Conservation (phyloP, 2,888 invertebrate species). For the Cataglyphis altisquamis region DNA sequence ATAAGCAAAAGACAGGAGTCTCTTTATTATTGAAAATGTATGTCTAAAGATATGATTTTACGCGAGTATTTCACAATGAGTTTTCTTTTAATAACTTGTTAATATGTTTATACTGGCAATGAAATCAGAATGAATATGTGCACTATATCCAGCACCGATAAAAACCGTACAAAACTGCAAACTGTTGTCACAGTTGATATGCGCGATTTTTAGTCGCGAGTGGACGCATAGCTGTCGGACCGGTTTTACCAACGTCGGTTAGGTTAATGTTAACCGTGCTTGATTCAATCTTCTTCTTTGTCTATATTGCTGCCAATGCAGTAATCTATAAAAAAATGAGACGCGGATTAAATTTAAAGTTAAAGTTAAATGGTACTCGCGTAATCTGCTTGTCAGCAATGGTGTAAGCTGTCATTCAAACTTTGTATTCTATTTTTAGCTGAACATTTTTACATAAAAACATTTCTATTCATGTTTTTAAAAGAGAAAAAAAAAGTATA, state of each 20-base stretch:
- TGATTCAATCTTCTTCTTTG: slow-evolving; percentile 37
- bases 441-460: not conserved
- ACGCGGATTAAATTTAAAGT: not conserved
- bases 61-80: not conserved
- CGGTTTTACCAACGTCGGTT: slow-evolving; percentile 39
- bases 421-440: not conserved
- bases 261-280: slow-evolving; percentile 25
- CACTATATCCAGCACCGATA: not conserved
- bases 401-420: not conserved
- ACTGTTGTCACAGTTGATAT: slow-evolving; percentile 29
- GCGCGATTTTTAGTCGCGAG: slow-evolving; percentile 35
- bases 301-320: not conserved
- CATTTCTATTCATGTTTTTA: not conserved
- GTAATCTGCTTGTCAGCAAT: not conserved
- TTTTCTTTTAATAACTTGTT: slow-evolving; percentile 6
- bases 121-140: slow-evolving; percentile 4
- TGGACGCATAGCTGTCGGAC: slow-evolving; percentile 27
- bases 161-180: slow-evolving; percentile 15
- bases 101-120: not conserved
- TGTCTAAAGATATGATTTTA: slow-evolving; percentile 12
- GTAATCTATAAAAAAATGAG: not conserved
- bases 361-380: not conserved
- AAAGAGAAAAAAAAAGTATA: not conserved
- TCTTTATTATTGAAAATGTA: not conserved
- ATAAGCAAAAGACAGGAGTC: not conserved